Evolutionary conservation across 2,113 vertebrate species (phyloP).

Genomic region (Petrocephalus zakoni): DNA sequence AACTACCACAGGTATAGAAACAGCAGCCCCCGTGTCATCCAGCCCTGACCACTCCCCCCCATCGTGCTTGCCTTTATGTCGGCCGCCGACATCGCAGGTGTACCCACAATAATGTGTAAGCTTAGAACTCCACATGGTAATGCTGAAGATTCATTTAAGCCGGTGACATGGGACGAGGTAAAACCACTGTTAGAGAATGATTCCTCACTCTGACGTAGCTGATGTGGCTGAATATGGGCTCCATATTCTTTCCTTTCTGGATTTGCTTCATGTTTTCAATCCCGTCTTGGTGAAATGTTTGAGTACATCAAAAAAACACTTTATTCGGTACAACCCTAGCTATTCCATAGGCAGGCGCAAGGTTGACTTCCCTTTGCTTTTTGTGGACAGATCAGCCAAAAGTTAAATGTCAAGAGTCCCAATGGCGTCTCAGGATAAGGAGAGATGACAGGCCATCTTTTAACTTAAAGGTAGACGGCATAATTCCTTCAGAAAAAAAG

Average conservation of each 20-base stretch:
- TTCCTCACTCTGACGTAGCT: background rate
- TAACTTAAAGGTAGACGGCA: background rate
- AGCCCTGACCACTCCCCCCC: background rate
- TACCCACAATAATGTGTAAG: background rate
- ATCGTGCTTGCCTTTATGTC: background rate
- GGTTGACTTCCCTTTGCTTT: background rate
- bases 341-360: background rate
- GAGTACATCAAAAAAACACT: background rate
- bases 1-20: slow-evolving; percentile 25
- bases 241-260: background rate
- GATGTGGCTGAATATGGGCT: background rate
- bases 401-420: background rate
- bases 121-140: background rate
- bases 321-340: background rate
- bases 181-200: background rate
- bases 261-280: background rate
- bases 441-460: background rate
- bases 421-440: background rate
- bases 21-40: background rate
- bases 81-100: background rate
- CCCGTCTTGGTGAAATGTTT: background rate
- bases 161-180: background rate
- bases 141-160: background rate
- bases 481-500: background rate
- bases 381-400: background rate